Evolutionary conservation across 2,888 invertebrate genomes (phyloP), one percentile per base, ranked within the genome.

Genomic region (Diaperis boleti): DNA sequence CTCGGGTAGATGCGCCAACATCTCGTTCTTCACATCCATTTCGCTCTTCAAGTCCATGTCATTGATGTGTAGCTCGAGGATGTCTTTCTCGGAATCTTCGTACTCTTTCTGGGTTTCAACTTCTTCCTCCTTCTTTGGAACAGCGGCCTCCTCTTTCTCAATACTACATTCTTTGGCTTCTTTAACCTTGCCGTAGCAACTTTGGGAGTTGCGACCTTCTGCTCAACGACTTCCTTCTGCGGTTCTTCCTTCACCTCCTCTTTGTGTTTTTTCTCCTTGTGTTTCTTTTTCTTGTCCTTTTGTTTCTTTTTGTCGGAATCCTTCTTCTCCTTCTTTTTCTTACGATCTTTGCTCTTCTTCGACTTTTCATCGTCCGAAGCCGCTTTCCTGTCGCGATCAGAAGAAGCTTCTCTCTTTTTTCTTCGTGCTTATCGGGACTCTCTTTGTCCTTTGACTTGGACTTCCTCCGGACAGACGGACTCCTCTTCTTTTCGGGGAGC

Each of bases 1-100:
- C 75, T 91, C 94, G 0, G 95, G 93, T 62, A 92, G 72, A 1
- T 88, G 89, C 10, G 91, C 91, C 50, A 92, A 79, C 78, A 91
- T 86, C 78, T 90, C 89, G 47, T 83, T 83, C 72, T 74, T 78
- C 56, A 73, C 49, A 8, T 77, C 79, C 6, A 83, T 74, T 65
- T 86, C 87, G 1, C 78, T 70, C 69, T 83, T 81, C 71, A 87
- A 83, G 65, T 87, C 83, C 67, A 85, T 78, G 73, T 86, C 86
- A 65, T 85, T 87, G 4, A 84, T 82, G 76, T 88, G 86, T 55
- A 88, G 77, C 74, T 87, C 87, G 39, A 87, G 81, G 35, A 87
- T 85, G 47, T 87, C 87, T 77, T 85, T 85, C 56, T 79, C 76
- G 37, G 78, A 77, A n/a, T 78, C 78, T 57, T 80, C 78, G 35